Percentiles rank a stretch among this genome's conserved stretches.
These are phyloP conservation scores for Drosophila tripunctata DNA, from an alignment of 2,888 invertebrate species.

Conservation along the genomic window DNA sequence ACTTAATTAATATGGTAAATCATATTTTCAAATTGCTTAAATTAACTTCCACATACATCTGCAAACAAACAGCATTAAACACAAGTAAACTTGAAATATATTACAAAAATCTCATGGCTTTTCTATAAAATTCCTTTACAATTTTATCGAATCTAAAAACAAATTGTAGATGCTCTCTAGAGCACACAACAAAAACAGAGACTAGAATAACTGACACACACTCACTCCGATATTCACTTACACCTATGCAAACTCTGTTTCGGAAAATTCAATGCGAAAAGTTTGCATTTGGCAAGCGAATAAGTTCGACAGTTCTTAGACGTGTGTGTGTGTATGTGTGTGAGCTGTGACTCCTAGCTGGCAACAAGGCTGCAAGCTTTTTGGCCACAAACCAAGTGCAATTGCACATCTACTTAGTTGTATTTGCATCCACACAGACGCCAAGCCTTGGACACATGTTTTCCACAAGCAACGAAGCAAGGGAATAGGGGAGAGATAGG, in stretches of 20 bases:
- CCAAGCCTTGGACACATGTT: slow-evolving; percentile 65
- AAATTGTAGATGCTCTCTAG: slow-evolving; percentile 16
- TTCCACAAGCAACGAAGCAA: not conserved
- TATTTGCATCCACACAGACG: slow-evolving; percentile 43
- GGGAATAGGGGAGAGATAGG: not conserved
- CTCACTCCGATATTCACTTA: slow-evolving; percentile 5
- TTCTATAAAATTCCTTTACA: not conserved
- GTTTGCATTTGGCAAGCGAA: slow-evolving; percentile 59
- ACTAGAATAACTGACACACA: slow-evolving; percentile 13
- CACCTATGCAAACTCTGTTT: slow-evolving; percentile 26
- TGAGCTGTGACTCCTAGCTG: slow-evolving; percentile 51
- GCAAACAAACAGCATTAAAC: not conserved
- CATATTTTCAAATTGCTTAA: no score
- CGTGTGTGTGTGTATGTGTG: slow-evolving; percentile 19
- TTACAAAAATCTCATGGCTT: not conserved
- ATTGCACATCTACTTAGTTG: slow-evolving; percentile 58
- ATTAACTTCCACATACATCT: no score
- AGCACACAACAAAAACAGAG: not conserved
- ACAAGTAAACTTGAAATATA: not conserved
- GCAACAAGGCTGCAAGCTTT: slow-evolving; percentile 64
- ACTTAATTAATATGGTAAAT: no score
- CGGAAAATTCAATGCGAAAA: slow-evolving; percentile 79
- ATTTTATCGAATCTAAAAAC: not conserved
- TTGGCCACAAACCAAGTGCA: slow-evolving; percentile 54
- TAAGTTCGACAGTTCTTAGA: not conserved